phyloP scores from a whole-genome alignment of 2,888 invertebrate genomes.

The Cheilosia vulpina region DNA sequence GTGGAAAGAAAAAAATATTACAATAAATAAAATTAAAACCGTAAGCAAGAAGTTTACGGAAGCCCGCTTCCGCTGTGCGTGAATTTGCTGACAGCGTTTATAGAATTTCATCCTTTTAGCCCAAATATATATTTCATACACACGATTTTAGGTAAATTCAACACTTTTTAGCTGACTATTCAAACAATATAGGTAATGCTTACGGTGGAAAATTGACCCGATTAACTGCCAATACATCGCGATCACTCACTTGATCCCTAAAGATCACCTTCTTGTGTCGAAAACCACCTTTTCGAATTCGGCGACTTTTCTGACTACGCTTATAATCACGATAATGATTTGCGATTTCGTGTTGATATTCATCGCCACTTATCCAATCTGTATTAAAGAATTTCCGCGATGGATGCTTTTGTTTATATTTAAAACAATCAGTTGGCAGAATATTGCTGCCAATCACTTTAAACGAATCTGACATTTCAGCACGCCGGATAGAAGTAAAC shows the following conservation, averaged over 20 bases:
- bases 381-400: conserved; percentile 51
- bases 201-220: conserved; percentile 80
- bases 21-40: too few relatives aligned
- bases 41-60: too few relatives aligned
- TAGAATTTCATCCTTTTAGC: too few relatives aligned
- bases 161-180: background rate
- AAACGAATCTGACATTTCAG: conserved; percentile 47
- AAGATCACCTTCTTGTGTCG: conserved; percentile 39
- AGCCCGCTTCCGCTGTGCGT: too few relatives aligned
- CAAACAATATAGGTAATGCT: conserved; percentile 24
- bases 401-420: conserved; percentile 15
- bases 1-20: too few relatives aligned
- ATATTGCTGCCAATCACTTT: conserved; percentile 46
- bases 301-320: conserved; percentile 70
- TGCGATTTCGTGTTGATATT: conserved; percentile 80
- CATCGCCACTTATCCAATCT: conserved; percentile 36
- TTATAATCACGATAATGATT: conserved; percentile 82
- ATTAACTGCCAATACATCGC: conserved; percentile 78
- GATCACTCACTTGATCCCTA: conserved; percentile 55
- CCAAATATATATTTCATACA: too few relatives aligned
- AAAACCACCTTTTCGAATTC: conserved; percentile 5
- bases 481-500: conserved; percentile 19
- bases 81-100: too few relatives aligned
- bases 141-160: background rate
- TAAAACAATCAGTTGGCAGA: conserved; percentile 1